Evolutionary conservation across 2,113 vertebrate species (phyloP).

Genomic region (Madoqua kirkii): DNA sequence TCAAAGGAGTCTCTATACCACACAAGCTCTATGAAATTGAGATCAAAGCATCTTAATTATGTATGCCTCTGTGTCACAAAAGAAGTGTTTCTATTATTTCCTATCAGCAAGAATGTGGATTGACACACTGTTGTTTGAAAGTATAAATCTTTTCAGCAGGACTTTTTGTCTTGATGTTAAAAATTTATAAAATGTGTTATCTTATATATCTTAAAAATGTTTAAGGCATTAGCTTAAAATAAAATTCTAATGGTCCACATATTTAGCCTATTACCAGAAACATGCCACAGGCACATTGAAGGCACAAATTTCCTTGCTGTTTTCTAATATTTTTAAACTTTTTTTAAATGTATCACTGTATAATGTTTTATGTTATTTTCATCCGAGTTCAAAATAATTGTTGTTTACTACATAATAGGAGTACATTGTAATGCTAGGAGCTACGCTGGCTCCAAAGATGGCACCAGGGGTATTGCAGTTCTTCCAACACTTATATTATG

Average conservation of each 20-base stretch:
- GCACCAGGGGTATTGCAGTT: not conserved
- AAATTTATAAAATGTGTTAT: not conserved
- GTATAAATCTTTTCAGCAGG: not conserved
- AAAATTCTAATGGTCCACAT: not conserved
- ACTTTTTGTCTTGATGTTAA: slow-evolving; percentile 12
- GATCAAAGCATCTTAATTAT: slow-evolving; percentile 1
- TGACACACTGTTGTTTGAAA: not conserved
- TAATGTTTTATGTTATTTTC: slow-evolving; percentile 16
- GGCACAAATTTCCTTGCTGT: not conserved
- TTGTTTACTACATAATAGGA: not conserved
- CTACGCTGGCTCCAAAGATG: not conserved
- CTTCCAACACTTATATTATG: not conserved
- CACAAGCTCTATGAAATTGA: not conserved
- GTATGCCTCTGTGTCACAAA: not conserved
- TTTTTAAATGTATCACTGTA: not conserved
- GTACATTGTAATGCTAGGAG: not conserved
- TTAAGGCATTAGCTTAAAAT: not conserved
- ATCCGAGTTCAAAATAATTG: slow-evolving; percentile 35
- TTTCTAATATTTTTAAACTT: not conserved
- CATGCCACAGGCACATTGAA: not conserved
- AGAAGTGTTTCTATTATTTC: not conserved
- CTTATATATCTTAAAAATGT: slow-evolving; percentile 5
- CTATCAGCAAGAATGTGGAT: not conserved
- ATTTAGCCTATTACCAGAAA: not conserved
- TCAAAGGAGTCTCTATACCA: not conserved